These are phyloP conservation scores for Phoebastria nigripes DNA, from an alignment of 2,797 vertebrate genomes.

Conservation along the genomic window DNA sequence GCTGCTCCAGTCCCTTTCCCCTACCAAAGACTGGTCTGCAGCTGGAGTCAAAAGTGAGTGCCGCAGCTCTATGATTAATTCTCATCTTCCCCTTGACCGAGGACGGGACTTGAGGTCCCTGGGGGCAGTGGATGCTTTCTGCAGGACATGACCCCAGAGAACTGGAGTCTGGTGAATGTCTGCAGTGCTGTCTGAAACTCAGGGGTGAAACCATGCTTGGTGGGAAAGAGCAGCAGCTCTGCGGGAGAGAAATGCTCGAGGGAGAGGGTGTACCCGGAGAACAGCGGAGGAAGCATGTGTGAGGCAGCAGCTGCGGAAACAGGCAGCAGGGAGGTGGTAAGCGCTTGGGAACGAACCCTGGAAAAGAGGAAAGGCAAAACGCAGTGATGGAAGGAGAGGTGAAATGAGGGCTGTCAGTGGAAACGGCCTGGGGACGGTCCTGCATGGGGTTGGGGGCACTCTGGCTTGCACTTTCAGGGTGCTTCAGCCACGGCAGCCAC, in stretches of 20 bases:
- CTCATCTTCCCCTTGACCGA: neutral
- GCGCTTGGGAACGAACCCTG: neutral
- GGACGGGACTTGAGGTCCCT: neutral
- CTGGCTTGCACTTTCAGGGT: neutral
- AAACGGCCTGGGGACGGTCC: neutral
- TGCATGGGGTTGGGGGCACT: neutral
- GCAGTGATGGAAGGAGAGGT: neutral
- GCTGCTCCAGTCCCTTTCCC: neutral
- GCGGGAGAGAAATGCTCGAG: slow-evolving; percentile 6
- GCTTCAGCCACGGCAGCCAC: neutral
- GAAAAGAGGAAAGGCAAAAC: neutral
- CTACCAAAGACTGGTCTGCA: neutral
- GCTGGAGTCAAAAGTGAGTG: neutral
- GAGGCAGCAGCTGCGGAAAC: slow-evolving; percentile 23
- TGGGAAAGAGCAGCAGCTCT: slow-evolving; percentile 28
- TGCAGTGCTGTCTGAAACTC: neutral
- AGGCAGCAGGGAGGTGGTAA: slow-evolving; percentile 16
- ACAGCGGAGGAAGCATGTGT: neutral
- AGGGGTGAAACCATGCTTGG: neutral
- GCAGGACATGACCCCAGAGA: neutral
- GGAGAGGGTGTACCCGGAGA: neutral
- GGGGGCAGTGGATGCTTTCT: neutral
- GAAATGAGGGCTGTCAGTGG: neutral
- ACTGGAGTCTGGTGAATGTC: neutral
- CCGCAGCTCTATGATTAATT: neutral